These are phyloP conservation scores for Erpornis zantholeuca DNA, from an alignment of 2,113 vertebrate species.

Conservation along the genomic window DNA sequence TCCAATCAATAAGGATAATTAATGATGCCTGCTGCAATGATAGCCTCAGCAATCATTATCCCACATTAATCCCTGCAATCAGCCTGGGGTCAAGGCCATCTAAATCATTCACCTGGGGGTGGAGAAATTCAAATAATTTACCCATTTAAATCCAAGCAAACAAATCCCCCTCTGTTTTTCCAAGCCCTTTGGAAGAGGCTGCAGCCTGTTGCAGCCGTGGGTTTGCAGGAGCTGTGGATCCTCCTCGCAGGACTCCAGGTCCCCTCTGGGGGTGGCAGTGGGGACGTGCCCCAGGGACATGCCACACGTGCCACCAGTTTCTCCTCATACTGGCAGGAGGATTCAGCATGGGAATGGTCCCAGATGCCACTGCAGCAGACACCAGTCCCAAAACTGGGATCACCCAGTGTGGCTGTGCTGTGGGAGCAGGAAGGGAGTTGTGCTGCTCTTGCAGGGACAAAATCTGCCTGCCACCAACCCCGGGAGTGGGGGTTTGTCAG, in stretches of 20 bases:
- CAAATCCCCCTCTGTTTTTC: conserved; percentile 68
- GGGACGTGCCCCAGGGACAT: background rate
- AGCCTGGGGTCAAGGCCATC: conserved; percentile 96
- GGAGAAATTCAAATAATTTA: conserved; percentile 98
- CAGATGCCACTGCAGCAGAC: background rate
- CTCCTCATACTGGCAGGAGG: background rate
- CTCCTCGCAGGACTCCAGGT: background rate
- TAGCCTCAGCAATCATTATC: conserved; percentile 99
- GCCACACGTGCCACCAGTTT: fast-evolving
- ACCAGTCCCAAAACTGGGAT: background rate
- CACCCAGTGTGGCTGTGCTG: fast-evolving
- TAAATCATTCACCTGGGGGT: conserved; percentile 94
- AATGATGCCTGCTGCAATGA: conserved; percentile 99
- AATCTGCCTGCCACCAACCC: background rate
- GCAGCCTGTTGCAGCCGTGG: background rate
- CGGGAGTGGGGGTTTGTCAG: background rate
- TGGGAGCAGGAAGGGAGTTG: background rate
- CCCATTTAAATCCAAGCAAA: conserved; percentile 84
- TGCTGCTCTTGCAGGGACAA: background rate
- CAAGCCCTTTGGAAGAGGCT: conserved; percentile 5
- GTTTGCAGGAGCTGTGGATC: background rate
- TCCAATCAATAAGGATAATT: conserved; percentile 99
- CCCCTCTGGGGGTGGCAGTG: background rate
- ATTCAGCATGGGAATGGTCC: background rate
- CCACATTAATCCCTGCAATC: conserved; percentile 98